A percentile compares a stretch with the other conserved stretches of the same genome.
phyloP scores from a whole-genome alignment of 1,140 invertebrate species.

The Pogonomyrmex californicus region DNA sequence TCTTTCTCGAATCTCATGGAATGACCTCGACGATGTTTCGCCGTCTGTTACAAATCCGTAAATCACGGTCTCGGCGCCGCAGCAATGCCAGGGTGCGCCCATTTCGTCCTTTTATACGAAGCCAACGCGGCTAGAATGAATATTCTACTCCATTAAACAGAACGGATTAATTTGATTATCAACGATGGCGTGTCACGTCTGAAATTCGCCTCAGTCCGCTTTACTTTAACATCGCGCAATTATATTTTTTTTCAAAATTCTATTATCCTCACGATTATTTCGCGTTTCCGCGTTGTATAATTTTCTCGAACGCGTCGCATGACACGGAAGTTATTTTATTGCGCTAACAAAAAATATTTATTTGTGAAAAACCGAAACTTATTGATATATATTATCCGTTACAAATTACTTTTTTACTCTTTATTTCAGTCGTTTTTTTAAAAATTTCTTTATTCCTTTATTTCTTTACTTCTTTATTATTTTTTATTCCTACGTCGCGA shows the following conservation, averaged over 20 bases:
- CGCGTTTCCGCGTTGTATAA: no score
- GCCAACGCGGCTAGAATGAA: neutral
- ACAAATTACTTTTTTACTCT: neutral
- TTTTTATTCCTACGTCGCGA: neutral
- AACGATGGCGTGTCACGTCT: neutral
- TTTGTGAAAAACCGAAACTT: neutral
- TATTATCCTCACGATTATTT: neutral
- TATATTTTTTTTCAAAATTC: neutral
- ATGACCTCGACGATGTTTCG: conserved; percentile 26
- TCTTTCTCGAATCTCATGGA: neutral
- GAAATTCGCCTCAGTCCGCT: neutral
- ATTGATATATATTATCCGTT: neutral
- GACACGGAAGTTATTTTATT: neutral
- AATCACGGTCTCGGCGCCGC: neutral
- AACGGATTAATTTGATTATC: conserved; percentile 1
- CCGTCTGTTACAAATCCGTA: conserved; percentile 2
- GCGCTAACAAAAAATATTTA: neutral
- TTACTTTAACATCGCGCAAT: neutral
- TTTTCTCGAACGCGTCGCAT: neutral
- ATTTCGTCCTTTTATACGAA: conserved; percentile 16
- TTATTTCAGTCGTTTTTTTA: neutral
- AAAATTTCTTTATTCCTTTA: neutral
- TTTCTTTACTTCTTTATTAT: neutral
- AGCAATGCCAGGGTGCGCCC: neutral
- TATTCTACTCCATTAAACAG: neutral